A percentile compares a stretch with the other conserved stretches of the same genome.
phyloP scores from a whole-genome alignment of 2,113 vertebrate species.

The Gymnobelideus leadbeateri region DNA sequence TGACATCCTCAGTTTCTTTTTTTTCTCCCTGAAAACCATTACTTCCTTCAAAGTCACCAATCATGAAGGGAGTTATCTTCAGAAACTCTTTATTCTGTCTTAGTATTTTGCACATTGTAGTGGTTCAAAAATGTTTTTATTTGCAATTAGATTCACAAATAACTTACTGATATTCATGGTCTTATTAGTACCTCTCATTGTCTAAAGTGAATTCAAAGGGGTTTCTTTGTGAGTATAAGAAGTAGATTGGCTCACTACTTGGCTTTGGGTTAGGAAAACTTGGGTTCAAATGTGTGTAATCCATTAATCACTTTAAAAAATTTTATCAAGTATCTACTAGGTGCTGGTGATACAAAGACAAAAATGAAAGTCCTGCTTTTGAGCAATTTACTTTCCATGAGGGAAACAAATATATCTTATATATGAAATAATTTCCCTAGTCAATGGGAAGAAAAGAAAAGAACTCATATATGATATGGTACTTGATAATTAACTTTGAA shows the following conservation, averaged over 20 bases:
- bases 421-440: neutral
- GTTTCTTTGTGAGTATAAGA: neutral
- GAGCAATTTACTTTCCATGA: neutral
- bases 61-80: neutral
- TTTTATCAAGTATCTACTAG: neutral
- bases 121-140: neutral
- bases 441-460: neutral
- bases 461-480: neutral
- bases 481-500: neutral
- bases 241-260: neutral
- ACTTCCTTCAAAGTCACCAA: neutral
- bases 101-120: neutral
- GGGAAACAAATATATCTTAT: neutral
- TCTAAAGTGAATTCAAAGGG: neutral
- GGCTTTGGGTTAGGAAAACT: neutral
- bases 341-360: neutral
- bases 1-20: neutral
- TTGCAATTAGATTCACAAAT: neutral
- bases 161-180: neutral
- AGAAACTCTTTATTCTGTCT: neutral
- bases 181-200: neutral
- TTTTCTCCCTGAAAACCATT: neutral
- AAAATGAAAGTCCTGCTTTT: neutral
- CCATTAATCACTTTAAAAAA: slow-evolving; percentile 24
- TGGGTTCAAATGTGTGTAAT: neutral